phyloP scores from a whole-genome alignment of 2,113 vertebrate species.

The Syngnathus scovelli region DNA sequence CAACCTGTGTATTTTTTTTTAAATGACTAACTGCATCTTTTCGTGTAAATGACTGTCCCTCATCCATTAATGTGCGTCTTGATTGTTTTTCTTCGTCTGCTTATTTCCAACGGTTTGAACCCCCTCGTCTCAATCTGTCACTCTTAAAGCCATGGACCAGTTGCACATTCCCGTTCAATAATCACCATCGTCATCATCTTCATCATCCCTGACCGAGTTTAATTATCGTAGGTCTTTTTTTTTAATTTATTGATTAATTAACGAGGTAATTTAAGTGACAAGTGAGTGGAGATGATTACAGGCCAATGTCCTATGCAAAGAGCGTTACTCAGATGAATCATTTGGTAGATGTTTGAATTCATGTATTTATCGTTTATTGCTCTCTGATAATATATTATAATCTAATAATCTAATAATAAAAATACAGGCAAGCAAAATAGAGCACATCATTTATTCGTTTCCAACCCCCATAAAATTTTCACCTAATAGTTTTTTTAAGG shows the following conservation, averaged over 20 bases:
- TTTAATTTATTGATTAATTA: conserved; percentile 84
- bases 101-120: conserved; percentile 81
- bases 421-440: neutral
- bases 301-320: conserved; percentile 1
- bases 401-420: no score
- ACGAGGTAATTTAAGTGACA: conserved; percentile 87
- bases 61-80: conserved; percentile 49
- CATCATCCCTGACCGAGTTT: conserved; percentile 75
- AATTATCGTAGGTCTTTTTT: conserved; percentile 89
- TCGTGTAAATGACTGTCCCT: conserved; percentile 38
- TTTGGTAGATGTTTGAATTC: neutral
- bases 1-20: neutral
- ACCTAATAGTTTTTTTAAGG: conserved; percentile 10
- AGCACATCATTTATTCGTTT: neutral
- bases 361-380: neutral
- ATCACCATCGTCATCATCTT: conserved; percentile 57
- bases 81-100: conserved; percentile 59
- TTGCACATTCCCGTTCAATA: conserved; percentile 84
- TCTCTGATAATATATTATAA: neutral
- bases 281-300: conserved; percentile 71
- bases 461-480: neutral
- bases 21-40: no score
- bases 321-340: neutral
- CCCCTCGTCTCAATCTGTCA: conserved; percentile 85
- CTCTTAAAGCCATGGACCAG: conserved; percentile 75